Evolutionary conservation across 2,888 invertebrate genomes (phyloP), one percentile per base, ranked within the genome.

Genomic region (Ryuthela nishihirai): DNA sequence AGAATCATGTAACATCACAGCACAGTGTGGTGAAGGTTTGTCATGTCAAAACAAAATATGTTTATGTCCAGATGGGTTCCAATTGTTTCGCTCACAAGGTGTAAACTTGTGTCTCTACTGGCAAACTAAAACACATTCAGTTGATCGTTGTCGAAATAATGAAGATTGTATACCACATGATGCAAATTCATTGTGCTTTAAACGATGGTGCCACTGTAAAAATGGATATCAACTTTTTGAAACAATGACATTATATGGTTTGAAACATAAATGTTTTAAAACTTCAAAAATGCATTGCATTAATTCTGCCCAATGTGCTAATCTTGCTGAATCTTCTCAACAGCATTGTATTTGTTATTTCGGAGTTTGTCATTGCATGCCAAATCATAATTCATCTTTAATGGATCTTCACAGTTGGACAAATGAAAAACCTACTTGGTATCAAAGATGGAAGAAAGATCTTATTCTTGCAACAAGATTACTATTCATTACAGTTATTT

Each of bases 391-490:
- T 34, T 58, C 45, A 6, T 46, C 56, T 17, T 46, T 42, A 12
- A 42, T 56, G 20, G 56, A 58, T 41, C 45, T 56, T 7, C 56
- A 49, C 12, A 34, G 9, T 15, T 55, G 55, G 44, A 41, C 23
- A 45, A 56, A 35, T 32, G 40, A 17, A 52, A 50, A 18, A 41
- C 40, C 40, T 7, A 32, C 18, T 10, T 48, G 56, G 56, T 58
- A 58, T 17, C 56, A 58, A 18, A 41, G 50, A 25, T 58, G 56
- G 56, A 58, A 58, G n/a, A 58, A 58, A 32, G 56, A 50, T 24
- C 46, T 58, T 9, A 50, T 58, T 5, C 41, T 58, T 5, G 56
- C 56, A 12, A 58, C 56, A 10, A 36, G 56, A 3, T 32, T 58
- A 17, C 23, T 58, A 10, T 58, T 58, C 32, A 50, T 58, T n/a